phyloP scores from a whole-genome alignment of 2,113 vertebrate species.

The Clinocottus analis region DNA sequence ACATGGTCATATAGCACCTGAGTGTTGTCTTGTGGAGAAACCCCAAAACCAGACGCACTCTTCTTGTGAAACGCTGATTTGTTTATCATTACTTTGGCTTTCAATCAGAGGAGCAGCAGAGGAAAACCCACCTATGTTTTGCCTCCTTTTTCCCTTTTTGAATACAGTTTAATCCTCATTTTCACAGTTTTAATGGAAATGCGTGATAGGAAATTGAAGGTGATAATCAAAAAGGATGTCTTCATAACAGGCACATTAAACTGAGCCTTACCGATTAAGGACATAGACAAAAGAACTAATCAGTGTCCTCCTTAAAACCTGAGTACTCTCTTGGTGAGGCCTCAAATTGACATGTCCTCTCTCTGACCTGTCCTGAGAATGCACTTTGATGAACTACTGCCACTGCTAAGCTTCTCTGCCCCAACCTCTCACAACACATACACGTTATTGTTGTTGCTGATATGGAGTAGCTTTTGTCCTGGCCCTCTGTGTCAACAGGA shows the following conservation, averaged over 20 bases:
- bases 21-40: neutral
- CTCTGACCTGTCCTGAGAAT: conserved; percentile 50
- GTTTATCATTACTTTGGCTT: conserved; percentile 18
- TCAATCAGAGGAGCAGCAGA: conserved; percentile 6
- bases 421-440: neutral
- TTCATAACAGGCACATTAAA: neutral
- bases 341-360: conserved; percentile 19
- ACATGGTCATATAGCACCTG: neutral
- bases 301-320: neutral
- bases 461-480: conserved; percentile 1
- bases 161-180: neutral
- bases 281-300: neutral
- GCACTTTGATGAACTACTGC: conserved; percentile 15
- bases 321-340: neutral
- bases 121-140: conserved; percentile 32
- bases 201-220: neutral
- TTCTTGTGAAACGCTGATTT: neutral
- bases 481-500: neutral
- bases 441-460: neutral
- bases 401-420: neutral
- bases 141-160: conserved; percentile 4
- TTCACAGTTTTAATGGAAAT: neutral
- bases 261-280: neutral
- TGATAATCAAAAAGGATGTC: neutral
- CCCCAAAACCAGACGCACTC: neutral